phyloP scores from a whole-genome alignment of 2,888 invertebrate genomes.

The Tenthredo mesomela region DNA sequence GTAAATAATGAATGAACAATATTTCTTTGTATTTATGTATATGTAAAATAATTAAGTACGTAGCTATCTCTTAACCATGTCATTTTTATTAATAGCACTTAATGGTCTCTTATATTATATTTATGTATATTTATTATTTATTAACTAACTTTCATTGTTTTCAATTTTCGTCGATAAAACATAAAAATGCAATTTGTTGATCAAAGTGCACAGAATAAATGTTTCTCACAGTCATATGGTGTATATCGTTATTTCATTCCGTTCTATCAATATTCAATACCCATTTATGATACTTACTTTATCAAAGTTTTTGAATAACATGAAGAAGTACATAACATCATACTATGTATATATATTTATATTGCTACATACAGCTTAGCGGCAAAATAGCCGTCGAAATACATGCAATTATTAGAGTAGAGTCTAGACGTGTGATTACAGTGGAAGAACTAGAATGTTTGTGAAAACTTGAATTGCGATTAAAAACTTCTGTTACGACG shows the following conservation, averaged over 20 bases:
- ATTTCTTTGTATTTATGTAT: background rate
- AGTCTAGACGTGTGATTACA: background rate
- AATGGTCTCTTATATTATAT: constrained; percentile 28
- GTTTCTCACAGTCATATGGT: constrained; percentile 1
- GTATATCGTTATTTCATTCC: constrained; percentile 17
- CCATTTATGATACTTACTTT: background rate
- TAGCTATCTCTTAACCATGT: constrained; percentile 46
- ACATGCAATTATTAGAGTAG: background rate
- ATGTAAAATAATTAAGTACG: constrained; percentile 16
- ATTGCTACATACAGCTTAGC: background rate
- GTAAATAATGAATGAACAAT: constrained; percentile 23
- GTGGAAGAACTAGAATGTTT: background rate
- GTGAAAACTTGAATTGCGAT: too few species aligned
- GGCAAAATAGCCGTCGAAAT: background rate
- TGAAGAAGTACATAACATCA: background rate
- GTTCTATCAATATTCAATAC: background rate
- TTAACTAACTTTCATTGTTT: constrained; percentile 35
- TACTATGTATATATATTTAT: background rate
- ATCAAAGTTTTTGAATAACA: constrained; percentile 7
- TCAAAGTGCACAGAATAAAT: constrained; percentile 48
- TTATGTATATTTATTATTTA: constrained; percentile 25
- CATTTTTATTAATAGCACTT: constrained; percentile 44
- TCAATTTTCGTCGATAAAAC: background rate
- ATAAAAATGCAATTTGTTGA: constrained; percentile 28
- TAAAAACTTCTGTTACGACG: too few species aligned